Percentiles rank a stretch among this genome's conserved stretches.
Conservation (phyloP, 2,888 invertebrate genomes). For the Trissolcus brochymenae region DNA sequence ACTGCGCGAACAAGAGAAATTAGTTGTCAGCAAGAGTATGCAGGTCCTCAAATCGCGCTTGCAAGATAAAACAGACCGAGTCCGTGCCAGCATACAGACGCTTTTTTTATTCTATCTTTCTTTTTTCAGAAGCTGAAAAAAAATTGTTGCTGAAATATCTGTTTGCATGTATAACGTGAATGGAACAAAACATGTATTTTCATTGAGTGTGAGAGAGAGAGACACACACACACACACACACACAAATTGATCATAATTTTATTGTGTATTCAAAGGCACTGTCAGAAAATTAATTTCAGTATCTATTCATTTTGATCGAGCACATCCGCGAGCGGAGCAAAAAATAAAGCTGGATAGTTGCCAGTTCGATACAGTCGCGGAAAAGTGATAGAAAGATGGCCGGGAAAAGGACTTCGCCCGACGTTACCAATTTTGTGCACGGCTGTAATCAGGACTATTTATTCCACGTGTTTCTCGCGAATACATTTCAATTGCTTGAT, state of each 20-base stretch:
- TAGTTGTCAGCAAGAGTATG: conserved; percentile 65
- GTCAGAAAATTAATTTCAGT: conserved; percentile 43
- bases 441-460: conserved; percentile 23
- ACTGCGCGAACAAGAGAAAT: conserved; percentile 61
- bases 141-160: too few relatives aligned
- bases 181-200: too few relatives aligned
- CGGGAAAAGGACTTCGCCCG: conserved; percentile 15
- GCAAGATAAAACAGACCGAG: conserved; percentile 25
- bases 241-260: not conserved
- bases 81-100: conserved; percentile 7
- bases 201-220: too few relatives aligned
- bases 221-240: too few relatives aligned
- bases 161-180: too few relatives aligned
- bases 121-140: conserved; percentile 6
- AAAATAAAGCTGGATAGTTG: conserved; percentile 40
- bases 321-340: conserved; percentile 23
- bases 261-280: conserved; percentile 39
- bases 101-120: conserved; percentile 1
- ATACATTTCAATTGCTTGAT: conserved; percentile 1
- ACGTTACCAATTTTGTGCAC: not conserved
- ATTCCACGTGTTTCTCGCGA: conserved; percentile 23
- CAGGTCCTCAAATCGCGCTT: conserved; percentile 30
- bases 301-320: conserved; percentile 39
- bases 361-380: conserved; percentile 22
- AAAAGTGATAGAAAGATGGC: conserved; percentile 31